A percentile compares a stretch with the other conserved stretches of the same genome.
Evolutionary conservation across 2,797 vertebrate genomes (phyloP).

Genomic region (Cynopterus sphinx): DNA sequence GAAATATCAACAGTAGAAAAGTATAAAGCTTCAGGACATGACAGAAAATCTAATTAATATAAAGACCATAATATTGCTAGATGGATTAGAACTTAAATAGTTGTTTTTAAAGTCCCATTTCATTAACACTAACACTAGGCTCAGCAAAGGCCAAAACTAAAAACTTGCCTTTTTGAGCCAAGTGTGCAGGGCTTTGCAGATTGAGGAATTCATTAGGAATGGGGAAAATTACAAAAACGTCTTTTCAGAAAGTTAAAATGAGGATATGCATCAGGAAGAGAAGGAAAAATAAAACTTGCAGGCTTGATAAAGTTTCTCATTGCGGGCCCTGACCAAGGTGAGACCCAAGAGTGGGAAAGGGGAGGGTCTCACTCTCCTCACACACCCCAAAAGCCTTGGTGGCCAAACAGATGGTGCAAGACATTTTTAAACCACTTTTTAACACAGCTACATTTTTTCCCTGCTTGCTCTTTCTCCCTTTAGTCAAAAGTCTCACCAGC

Average conservation of each 20-base stretch:
- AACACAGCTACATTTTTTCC: slow-evolving; percentile 65
- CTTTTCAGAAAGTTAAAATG: background rate
- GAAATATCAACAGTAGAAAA: background rate
- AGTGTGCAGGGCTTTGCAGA: background rate
- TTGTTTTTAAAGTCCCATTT: background rate
- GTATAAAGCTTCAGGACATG: background rate
- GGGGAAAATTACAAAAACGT: background rate
- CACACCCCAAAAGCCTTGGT: slow-evolving; percentile 2
- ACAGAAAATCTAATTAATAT: background rate
- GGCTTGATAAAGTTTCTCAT: background rate
- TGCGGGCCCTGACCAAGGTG: background rate
- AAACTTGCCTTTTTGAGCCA: background rate
- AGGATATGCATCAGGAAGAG: background rate
- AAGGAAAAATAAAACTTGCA: background rate
- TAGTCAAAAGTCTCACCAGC: slow-evolving; percentile 79
- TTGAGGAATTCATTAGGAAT: background rate
- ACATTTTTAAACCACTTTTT: slow-evolving; percentile 75
- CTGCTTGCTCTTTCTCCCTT: slow-evolving; percentile 77
- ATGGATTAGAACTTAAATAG: background rate
- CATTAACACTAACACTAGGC: background rate
- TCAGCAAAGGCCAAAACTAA: background rate
- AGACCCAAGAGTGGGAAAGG: background rate
- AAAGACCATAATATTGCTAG: background rate
- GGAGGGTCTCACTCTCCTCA: slow-evolving; percentile 29
- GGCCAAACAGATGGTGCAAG: slow-evolving; percentile 69